Evolutionary conservation across 2,888 invertebrate genomes (phyloP).

Genomic region (Andrena dorsata): DNA sequence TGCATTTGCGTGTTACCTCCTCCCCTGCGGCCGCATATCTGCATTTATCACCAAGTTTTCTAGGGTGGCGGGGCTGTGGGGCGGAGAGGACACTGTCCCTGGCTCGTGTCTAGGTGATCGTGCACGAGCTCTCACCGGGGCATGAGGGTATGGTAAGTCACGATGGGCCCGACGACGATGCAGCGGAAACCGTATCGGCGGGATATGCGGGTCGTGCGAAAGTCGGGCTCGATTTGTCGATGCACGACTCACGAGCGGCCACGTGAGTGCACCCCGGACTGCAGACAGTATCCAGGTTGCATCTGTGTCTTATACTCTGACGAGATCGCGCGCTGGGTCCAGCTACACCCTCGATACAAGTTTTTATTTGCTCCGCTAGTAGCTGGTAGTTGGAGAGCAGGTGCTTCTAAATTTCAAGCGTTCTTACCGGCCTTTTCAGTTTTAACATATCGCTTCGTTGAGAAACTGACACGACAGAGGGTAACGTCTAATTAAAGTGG

Average conservation of each 20-base stretch:
- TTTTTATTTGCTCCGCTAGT: too few relatives aligned
- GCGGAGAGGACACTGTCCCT: conserved; percentile 48
- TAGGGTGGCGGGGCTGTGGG: conserved; percentile 1
- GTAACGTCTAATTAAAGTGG: too few relatives aligned
- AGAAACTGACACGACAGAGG: too few relatives aligned
- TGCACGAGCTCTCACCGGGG: conserved; percentile 51
- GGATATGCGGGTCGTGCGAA: conserved; percentile 74
- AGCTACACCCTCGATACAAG: background rate
- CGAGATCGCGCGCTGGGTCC: background rate
- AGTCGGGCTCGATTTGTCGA: conserved; percentile 73
- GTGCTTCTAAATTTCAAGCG: too few relatives aligned
- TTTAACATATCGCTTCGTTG: too few relatives aligned
- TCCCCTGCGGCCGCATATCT: conserved; percentile 66
- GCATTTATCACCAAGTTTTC: conserved; percentile 77
- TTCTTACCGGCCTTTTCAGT: too few relatives aligned
- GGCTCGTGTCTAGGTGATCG: conserved; percentile 67
- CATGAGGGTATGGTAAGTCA: conserved; percentile 69
- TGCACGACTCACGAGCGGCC: conserved; percentile 67
- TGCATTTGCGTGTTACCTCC: conserved; percentile 75
- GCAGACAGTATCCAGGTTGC: conserved; percentile 1
- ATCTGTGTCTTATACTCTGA: background rate
- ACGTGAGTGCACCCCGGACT: conserved; percentile 15
- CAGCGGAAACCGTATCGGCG: conserved; percentile 58
- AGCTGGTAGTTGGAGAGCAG: too few relatives aligned
- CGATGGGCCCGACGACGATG: conserved; percentile 55